Conservation (phyloP, 2,113 vertebrate genomes). For the Toxostoma redivivum region DNA sequence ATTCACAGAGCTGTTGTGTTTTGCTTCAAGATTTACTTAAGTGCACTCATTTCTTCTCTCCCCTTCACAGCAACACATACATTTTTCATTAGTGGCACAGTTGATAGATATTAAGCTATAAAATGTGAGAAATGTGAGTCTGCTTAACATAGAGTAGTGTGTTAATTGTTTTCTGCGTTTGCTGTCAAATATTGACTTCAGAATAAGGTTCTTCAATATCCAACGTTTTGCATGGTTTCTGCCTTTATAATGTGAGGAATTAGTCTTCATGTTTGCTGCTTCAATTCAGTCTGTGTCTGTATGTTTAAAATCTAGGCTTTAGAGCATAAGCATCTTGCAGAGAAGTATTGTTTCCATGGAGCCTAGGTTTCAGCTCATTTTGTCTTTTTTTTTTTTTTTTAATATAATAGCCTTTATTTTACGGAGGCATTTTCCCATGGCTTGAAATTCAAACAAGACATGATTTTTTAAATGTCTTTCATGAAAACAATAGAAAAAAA, state of each 20-base stretch:
- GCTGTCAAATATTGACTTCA: not conserved
- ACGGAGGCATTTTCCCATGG: not conserved
- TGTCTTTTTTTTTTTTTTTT: not conserved
- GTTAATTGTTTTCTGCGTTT: not conserved
- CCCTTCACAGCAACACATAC: not conserved
- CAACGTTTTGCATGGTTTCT: not conserved
- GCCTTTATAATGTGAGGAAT: not conserved
- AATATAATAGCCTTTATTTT: not conserved
- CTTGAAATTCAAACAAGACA: not conserved
- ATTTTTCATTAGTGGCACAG: not conserved
- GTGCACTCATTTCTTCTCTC: not conserved
- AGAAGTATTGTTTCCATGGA: conserved; percentile 26
- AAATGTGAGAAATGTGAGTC: not conserved
- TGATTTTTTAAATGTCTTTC: not conserved
- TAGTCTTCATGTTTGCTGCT: not conserved
- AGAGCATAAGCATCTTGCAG: not conserved
- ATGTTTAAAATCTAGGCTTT: not conserved
- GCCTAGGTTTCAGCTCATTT: not conserved
- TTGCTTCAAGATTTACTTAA: not conserved
- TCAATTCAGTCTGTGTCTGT: not conserved
- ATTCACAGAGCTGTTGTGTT: not conserved
- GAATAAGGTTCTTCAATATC: not conserved
- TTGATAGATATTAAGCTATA: not conserved
- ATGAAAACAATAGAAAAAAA: not conserved
- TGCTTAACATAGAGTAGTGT: not conserved